These are phyloP conservation scores for Oryzias celebensis DNA, from an alignment of 2,113 vertebrate species.

Conservation along the genomic window DNA sequence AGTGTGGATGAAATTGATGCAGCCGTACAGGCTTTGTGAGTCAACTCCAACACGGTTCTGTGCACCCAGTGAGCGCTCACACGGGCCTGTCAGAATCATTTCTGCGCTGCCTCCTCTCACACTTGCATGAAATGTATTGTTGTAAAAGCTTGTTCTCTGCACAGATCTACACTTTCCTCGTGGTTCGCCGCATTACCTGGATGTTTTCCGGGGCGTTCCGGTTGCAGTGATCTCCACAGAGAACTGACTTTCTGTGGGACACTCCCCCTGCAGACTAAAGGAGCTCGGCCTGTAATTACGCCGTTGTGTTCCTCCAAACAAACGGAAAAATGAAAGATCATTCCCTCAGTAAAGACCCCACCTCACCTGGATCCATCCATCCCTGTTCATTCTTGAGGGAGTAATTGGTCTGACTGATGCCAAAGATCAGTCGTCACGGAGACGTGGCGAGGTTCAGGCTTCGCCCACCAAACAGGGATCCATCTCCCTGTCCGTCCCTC, in stretches of 20 bases:
- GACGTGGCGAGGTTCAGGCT: constrained; percentile 7
- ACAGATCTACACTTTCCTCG: neutral
- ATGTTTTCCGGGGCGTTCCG: constrained; percentile 8
- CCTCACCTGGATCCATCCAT: constrained; percentile 24
- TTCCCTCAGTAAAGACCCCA: constrained; percentile 14
- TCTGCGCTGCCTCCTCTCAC: neutral
- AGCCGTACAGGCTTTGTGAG: constrained; percentile 6
- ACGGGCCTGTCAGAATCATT: neutral
- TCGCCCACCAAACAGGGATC: constrained; percentile 30
- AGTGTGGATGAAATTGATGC: constrained; percentile 11
- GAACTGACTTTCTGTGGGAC: constrained; percentile 44
- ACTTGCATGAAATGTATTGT: neutral
- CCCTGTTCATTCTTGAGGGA: constrained; percentile 16
- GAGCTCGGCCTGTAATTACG: constrained; percentile 39
- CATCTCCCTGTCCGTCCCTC: constrained; percentile 30
- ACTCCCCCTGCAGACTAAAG: constrained; percentile 16
- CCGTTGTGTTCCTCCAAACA: constrained; percentile 12
- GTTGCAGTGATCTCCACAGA: constrained; percentile 24
- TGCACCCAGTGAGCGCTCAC: neutral
- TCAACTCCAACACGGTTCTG: constrained; percentile 1
- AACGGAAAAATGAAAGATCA: constrained; percentile 11
- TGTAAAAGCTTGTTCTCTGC: too few species aligned
- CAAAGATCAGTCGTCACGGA: constrained; percentile 22
- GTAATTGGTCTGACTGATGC: constrained; percentile 47
- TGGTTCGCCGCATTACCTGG: neutral